These are phyloP conservation scores for Callinectes sapidus DNA, from an alignment of 2,888 invertebrate species.

Conservation along the genomic window DNA sequence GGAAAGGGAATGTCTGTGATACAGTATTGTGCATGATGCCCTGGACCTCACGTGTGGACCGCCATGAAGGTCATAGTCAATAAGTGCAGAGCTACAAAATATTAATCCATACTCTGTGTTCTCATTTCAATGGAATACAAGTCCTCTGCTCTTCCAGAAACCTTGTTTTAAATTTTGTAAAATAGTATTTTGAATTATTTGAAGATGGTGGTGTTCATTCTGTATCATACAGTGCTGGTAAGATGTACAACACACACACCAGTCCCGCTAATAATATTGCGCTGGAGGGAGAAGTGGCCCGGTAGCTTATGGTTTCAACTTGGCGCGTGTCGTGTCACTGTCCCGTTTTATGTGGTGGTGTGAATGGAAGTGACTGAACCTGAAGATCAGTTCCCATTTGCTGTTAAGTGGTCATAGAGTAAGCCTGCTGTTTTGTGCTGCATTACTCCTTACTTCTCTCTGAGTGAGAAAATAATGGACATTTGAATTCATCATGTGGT, in stretches of 20 bases:
- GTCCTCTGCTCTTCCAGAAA: slow-evolving; percentile 70
- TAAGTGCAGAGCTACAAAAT: slow-evolving; percentile 68
- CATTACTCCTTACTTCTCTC: slow-evolving; percentile 69
- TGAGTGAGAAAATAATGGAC: slow-evolving; percentile 57
- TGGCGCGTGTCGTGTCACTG: slow-evolving; percentile 59
- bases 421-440: slow-evolving; percentile 67
- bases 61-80: slow-evolving; percentile 62
- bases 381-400: slow-evolving; percentile 58
- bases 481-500: slow-evolving; percentile 63
- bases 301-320: slow-evolving; percentile 58
- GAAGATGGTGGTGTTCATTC: slow-evolving; percentile 68
- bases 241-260: slow-evolving; percentile 68
- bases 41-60: slow-evolving; percentile 59
- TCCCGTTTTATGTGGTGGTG: slow-evolving; percentile 64
- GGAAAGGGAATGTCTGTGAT: slow-evolving; percentile 67
- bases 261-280: slow-evolving; percentile 52
- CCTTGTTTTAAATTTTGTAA: slow-evolving; percentile 67
- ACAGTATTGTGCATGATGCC: slow-evolving; percentile 66
- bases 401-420: slow-evolving; percentile 69
- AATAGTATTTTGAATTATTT: slow-evolving; percentile 68
- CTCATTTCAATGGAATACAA: slow-evolving; percentile 66
- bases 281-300: slow-evolving; percentile 48
- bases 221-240: slow-evolving; percentile 66
- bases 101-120: slow-evolving; percentile 64
- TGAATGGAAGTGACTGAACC: slow-evolving; percentile 61